Evolutionary conservation across 1,140 invertebrate species (phyloP).

Genomic region (Neoseiulus cucumeris): DNA sequence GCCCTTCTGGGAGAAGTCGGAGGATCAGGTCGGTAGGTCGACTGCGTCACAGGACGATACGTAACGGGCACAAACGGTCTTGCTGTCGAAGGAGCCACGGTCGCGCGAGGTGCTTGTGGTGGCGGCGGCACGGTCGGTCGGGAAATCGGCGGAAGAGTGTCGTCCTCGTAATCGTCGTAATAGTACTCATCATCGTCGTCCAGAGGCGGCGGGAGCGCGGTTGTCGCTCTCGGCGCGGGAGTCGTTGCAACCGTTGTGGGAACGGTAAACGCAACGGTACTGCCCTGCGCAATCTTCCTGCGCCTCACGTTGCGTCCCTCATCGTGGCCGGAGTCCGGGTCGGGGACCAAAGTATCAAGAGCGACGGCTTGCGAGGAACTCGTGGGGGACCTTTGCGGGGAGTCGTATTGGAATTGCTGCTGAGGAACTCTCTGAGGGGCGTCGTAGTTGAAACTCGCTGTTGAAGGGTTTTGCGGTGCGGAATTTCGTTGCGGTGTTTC

Average conservation of each 20-base stretch:
- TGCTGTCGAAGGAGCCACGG: constrained; percentile 6
- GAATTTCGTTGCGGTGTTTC: neutral
- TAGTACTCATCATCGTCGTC: neutral
- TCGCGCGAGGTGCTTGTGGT: constrained; percentile 10
- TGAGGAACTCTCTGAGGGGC: neutral
- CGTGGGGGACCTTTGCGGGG: neutral
- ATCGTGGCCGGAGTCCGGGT: neutral
- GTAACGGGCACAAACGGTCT: too few relatives aligned
- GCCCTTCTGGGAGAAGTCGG: constrained; percentile 8
- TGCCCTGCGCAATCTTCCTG: too few relatives aligned
- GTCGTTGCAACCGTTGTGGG: constrained; percentile 13
- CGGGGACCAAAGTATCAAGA: neutral
- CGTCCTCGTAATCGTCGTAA: constrained; percentile 9
- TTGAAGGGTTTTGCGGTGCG: neutral
- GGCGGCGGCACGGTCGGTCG: neutral
- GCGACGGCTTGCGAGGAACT: neutral
- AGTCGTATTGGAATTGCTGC: neutral
- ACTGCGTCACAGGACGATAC: neutral
- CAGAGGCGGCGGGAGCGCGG: neutral
- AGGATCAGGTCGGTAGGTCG: neutral
- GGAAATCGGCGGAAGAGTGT: too few relatives aligned
- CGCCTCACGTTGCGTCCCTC: neutral
- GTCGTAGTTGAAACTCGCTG: neutral
- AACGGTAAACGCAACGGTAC: neutral
- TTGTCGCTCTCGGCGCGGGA: constrained; percentile 4